Evolutionary conservation across 2,888 invertebrate genomes (phyloP).

Genomic region (Strigamia crassipes): DNA sequence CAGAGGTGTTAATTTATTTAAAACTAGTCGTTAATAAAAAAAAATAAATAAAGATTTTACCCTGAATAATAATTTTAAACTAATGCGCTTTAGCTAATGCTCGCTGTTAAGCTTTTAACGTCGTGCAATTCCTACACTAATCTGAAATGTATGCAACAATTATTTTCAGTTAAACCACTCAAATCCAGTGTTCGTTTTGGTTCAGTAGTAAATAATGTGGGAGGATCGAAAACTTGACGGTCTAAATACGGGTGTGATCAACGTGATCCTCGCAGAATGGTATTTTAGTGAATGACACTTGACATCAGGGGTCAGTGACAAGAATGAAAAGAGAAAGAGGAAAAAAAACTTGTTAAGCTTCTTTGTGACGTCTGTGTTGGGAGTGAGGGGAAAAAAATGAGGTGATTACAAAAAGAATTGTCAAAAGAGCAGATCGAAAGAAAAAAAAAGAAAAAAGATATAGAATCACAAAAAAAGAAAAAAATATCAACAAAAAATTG

Average conservation of each 20-base stretch:
- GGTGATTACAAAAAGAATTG: conserved; percentile 23
- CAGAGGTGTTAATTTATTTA: no score
- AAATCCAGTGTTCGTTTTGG: neutral
- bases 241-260: conserved; percentile 28
- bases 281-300: conserved; percentile 42
- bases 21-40: no score
- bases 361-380: neutral
- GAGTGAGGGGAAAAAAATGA: neutral
- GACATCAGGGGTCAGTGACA: conserved; percentile 25
- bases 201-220: neutral
- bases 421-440: neutral
- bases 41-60: neutral
- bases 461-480: neutral
- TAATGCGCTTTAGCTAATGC: neutral
- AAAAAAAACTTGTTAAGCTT: conserved; percentile 39
- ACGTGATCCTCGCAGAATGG: conserved; percentile 36
- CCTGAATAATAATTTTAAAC: neutral
- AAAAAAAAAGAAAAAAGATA: neutral
- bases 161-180: neutral
- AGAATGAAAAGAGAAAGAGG: conserved; percentile 10
- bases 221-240: conserved; percentile 28
- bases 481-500: neutral
- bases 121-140: neutral
- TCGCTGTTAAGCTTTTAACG: neutral
- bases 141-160: neutral